These are phyloP conservation scores for Grallaria varia DNA, from an alignment of 2,113 vertebrate species.

Conservation along the genomic window DNA sequence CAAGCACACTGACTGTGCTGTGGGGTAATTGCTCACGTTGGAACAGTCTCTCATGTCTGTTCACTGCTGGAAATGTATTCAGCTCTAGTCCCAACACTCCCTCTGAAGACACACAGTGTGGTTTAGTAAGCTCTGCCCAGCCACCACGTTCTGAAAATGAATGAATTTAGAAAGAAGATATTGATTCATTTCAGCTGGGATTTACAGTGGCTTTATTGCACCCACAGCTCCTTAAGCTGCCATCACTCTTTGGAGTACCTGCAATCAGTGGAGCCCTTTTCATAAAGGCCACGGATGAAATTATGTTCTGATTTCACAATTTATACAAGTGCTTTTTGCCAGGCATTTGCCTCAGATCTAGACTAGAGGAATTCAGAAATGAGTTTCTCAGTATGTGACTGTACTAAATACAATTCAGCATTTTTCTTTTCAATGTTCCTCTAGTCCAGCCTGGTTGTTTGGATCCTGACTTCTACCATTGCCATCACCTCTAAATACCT, in stretches of 20 bases:
- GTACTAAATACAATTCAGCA: background rate
- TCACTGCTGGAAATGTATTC: background rate
- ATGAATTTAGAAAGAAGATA: background rate
- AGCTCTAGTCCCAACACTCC: background rate
- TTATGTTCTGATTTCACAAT: background rate
- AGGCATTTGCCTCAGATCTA: background rate
- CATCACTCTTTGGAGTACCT: background rate
- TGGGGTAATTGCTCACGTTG: background rate
- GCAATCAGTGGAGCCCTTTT: background rate
- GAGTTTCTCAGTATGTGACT: background rate
- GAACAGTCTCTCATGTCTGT: background rate
- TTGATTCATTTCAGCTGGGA: constrained; percentile 1
- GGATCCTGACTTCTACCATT: background rate
- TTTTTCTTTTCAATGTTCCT: background rate
- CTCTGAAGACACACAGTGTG: background rate
- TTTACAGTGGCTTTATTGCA: background rate
- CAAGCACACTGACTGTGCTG: background rate
- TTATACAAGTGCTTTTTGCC: background rate
- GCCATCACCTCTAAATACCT: background rate
- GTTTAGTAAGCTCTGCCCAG: background rate
- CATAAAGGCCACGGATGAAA: background rate
- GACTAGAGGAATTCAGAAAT: background rate
- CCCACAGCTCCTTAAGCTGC: background rate
- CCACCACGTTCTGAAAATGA: background rate
- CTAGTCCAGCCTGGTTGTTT: background rate